Evolutionary conservation across 2,888 invertebrate genomes (phyloP), one percentile per base, ranked within the genome.

Genomic region (Colletes collaris): DNA sequence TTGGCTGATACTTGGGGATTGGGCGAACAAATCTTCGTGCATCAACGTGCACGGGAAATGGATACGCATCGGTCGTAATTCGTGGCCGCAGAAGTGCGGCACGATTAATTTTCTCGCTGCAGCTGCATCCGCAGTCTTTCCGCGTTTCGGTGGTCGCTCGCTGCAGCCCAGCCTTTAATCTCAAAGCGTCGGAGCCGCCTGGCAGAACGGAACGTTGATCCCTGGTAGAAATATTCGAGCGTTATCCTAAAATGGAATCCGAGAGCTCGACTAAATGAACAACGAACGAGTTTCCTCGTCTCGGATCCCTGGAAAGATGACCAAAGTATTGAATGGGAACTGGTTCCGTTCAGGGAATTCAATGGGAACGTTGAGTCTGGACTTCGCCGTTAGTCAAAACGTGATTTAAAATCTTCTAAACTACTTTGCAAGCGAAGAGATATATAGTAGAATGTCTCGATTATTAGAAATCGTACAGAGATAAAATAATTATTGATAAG

Each of bases 1-100:
- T 13, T 11, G 56, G n/a, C 56, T 56, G 35, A 78, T 55, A 37
- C 75, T 55, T 50, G 60, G 49, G 49, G 13, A 67, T 11, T 56
- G 56, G 11, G 35, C 46, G 76, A 76, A 76, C 83, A 79, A 81
- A 85, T 83, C 85, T 70, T 74, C 53, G 83, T 64, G 70, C 79
- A 83, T 85, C 81, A 81, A 79, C 76, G 73, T 79, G 63, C 66
- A 65, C 66, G 63, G 81, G 81, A 79, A 80, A 85, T 80, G 75
- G 82, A 82, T 85, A 84, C 76, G 76, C 82, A 82, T 79, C 84
- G 80, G 83, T 80, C 83, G 85, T 86, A 86, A 86, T 86, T 86
- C 85, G 82, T 81, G 83, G 84, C 83, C 78, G 78, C 77, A 80
- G 76, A 72, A 76, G 81, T 80, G 79, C 80, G 70, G 76, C 74